Conservation (phyloP, 1,140 invertebrate genomes). For the Delia radicum region DNA sequence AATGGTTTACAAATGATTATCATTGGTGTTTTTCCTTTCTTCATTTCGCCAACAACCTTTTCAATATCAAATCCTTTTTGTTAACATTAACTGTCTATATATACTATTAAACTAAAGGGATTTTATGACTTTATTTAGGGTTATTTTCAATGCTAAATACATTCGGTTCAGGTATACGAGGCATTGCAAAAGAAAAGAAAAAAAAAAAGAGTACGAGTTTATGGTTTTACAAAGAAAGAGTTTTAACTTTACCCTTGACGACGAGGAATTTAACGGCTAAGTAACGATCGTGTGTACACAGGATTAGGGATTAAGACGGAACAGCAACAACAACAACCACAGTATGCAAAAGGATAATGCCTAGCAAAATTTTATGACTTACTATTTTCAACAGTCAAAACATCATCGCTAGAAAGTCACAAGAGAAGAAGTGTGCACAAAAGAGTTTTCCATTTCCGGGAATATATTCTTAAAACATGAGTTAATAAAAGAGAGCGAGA, state of each 20-base stretch:
- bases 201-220: not conserved
- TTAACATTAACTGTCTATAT: not conserved
- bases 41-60: not conserved
- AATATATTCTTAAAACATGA: not conserved
- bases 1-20: constrained; percentile 12
- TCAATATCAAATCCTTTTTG: constrained; percentile 7
- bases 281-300: not conserved
- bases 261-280: not conserved
- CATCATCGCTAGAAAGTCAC: constrained; percentile 14
- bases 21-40: not conserved
- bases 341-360: not conserved
- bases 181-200: not conserved
- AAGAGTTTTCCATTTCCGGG: constrained; percentile 3
- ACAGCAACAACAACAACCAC: not conserved
- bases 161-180: not conserved
- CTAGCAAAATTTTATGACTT: constrained; percentile 3
- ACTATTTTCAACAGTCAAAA: constrained; percentile 1
- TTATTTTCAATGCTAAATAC: not conserved
- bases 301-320: not conserved
- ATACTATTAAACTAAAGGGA: not conserved
- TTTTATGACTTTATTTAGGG: constrained; percentile 25
- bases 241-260: not conserved
- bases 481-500: not conserved
- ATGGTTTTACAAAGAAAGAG: constrained; percentile 18
- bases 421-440: not conserved